Percentiles rank a stretch among this genome's conserved stretches.
Conservation (phyloP, 2,113 vertebrate genomes). For the Taurulus bubalis region DNA sequence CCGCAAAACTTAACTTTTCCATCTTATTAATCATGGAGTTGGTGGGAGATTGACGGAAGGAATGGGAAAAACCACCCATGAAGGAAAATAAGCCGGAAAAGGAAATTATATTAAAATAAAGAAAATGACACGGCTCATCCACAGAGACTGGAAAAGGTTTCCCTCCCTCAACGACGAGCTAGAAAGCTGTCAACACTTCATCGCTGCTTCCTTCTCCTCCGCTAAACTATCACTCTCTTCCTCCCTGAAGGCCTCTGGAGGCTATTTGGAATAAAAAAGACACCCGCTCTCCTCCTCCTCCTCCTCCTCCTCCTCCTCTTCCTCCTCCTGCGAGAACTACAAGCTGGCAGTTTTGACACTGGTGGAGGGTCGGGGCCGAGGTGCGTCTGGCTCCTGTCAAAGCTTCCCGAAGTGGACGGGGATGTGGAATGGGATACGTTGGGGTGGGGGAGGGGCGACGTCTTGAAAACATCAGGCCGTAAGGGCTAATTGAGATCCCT, state of each 20-base stretch:
- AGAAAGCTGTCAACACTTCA: slow-evolving; percentile 56
- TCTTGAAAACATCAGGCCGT: slow-evolving; percentile 64
- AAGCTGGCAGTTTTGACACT: slow-evolving; percentile 15
- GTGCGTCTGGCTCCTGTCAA: slow-evolving; percentile 62
- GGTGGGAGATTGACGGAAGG: neutral
- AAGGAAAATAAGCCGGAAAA: neutral
- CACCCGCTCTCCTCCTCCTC: too few species aligned
- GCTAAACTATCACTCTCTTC: slow-evolving; percentile 46
- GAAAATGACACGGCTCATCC: neutral
- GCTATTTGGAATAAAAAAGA: slow-evolving; percentile 12
- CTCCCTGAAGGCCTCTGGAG: slow-evolving; percentile 40
- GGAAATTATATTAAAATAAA: slow-evolving; percentile 2
- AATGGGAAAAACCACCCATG: neutral
- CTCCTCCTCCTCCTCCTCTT: neutral
- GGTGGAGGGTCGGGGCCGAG: neutral
- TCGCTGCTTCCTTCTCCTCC: slow-evolving; percentile 38
- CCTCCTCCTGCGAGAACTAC: neutral
- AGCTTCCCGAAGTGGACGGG: slow-evolving; percentile 33
- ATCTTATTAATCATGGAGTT: neutral
- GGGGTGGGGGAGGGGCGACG: neutral
- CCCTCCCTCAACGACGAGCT: slow-evolving; percentile 9
- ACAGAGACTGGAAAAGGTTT: slow-evolving; percentile 28
- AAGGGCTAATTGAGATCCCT: slow-evolving; percentile 67
- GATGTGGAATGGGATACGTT: slow-evolving; percentile 14
- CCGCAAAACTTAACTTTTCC: neutral